Percentiles rank a stretch among this genome's conserved stretches.
phyloP scores from a whole-genome alignment of 2,888 invertebrate species.

The Euphydryas editha region DNA sequence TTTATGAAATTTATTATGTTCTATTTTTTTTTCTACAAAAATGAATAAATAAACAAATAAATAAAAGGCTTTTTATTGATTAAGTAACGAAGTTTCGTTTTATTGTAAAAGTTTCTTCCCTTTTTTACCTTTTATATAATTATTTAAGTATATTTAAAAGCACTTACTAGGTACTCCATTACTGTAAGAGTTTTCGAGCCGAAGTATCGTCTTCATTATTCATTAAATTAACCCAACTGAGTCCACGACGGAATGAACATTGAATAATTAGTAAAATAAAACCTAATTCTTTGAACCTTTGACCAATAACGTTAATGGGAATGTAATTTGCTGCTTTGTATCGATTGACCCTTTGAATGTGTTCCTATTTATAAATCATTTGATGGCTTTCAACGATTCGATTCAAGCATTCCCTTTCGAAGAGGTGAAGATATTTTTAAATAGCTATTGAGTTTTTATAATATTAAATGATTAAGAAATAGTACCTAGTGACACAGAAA shows the following conservation, averaged over 20 bases:
- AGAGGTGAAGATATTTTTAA: neutral
- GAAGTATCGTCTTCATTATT: conserved; percentile 24
- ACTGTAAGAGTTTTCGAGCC: conserved; percentile 19
- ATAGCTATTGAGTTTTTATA: neutral
- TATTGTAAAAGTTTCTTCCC: neutral
- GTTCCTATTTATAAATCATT: neutral
- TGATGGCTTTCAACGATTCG: neutral
- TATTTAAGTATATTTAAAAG: conserved; percentile 16
- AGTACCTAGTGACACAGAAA: neutral
- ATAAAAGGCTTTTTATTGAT: neutral
- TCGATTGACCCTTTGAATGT: neutral
- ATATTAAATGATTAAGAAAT: neutral
- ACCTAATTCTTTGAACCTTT: conserved; percentile 7
- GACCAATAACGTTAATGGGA: too few species aligned
- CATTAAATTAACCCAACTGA: conserved; percentile 18
- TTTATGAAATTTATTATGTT: too few species aligned
- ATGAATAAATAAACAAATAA: too few species aligned
- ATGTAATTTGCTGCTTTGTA: conserved; percentile 10
- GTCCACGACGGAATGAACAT: conserved; percentile 7
- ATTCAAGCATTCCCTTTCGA: neutral
- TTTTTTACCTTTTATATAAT: conserved; percentile 8
- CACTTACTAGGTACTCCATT: conserved; percentile 1
- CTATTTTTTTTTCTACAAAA: too few species aligned
- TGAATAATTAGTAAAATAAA: conserved; percentile 27
- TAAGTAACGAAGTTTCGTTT: neutral